Percentiles rank a stretch among this genome's conserved stretches.
These are phyloP conservation scores for Nylanderia fulva DNA, from an alignment of 1,140 invertebrate genomes.

Conservation along the genomic window DNA sequence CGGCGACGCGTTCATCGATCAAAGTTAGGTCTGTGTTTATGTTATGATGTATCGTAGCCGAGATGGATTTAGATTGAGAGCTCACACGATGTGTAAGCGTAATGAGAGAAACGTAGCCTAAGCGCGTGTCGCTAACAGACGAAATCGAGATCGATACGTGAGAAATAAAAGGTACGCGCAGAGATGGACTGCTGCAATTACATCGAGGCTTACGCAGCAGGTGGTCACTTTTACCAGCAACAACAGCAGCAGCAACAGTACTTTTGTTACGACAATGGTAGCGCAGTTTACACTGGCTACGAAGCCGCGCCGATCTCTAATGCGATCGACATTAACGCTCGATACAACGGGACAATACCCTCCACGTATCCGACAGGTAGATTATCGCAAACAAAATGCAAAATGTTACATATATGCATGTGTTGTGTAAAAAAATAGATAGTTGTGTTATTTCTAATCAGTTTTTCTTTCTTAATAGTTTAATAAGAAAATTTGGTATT, in stretches of 20 bases:
- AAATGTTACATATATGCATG: not conserved
- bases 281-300: conserved; percentile 76
- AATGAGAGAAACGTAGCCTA: conserved; percentile 6
- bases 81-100: conserved; percentile 7
- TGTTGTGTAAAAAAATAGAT: too few species aligned
- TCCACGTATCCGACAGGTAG: conserved; percentile 70
- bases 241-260: conserved; percentile 74
- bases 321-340: conserved; percentile 79
- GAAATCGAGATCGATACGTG: conserved; percentile 40
- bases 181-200: conserved; percentile 87
- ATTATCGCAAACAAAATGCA: conserved; percentile 1
- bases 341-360: conserved; percentile 78
- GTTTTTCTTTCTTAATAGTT: too few species aligned
- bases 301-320: conserved; percentile 76
- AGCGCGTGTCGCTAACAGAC: not conserved
- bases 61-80: not conserved
- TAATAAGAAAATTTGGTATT: too few species aligned
- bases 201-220: conserved; percentile 83
- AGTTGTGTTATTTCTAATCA: too few species aligned
- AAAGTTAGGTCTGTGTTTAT: not conserved
- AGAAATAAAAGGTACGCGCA: conserved; percentile 5
- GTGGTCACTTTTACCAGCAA: conserved; percentile 84
- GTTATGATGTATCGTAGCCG: not conserved
- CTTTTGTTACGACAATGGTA: conserved; percentile 83
- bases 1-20: not conserved